Evolutionary conservation across 2,113 vertebrate species (phyloP).

Genomic region (Siniperca chuatsi): DNA sequence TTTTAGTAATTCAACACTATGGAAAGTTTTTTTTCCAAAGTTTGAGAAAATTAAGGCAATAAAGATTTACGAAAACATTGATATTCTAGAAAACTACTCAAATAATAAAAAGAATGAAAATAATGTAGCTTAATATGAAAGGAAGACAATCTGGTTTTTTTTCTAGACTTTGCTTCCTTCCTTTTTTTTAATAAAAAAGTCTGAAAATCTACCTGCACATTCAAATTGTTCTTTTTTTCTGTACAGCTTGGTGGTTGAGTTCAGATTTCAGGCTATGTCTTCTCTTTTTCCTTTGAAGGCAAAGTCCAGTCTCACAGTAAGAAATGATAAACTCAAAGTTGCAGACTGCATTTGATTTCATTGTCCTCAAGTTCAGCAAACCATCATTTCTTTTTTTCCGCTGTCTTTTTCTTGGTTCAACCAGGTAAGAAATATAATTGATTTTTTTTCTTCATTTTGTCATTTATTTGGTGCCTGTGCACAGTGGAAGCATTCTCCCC

Average conservation of each 20-base stretch:
- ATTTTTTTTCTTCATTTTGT: constrained; percentile 83
- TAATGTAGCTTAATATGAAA: constrained; percentile 93
- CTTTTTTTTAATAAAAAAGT: constrained; percentile 79
- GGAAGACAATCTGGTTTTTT: constrained; percentile 88
- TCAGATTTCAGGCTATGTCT: constrained; percentile 69
- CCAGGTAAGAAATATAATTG: constrained; percentile 85
- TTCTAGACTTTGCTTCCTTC: constrained; percentile 81
- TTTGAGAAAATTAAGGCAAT: constrained; percentile 99
- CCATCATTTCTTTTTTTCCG: constrained; percentile 54
- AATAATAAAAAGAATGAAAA: constrained; percentile 87
- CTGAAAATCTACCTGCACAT: constrained; percentile 91
- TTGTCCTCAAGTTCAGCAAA: constrained; percentile 79
- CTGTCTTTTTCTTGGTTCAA: constrained; percentile 81
- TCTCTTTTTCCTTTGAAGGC: constrained; percentile 72
- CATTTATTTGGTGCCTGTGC: constrained; percentile 92
- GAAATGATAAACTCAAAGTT: constrained; percentile 88
- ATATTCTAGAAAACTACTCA: constrained; percentile 92
- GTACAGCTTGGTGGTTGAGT: constrained; percentile 84
- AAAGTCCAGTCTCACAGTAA: constrained; percentile 83
- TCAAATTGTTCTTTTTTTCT: constrained; percentile 87
- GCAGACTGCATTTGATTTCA: constrained; percentile 88
- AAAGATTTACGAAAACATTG: constrained; percentile 97
- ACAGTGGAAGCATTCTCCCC: constrained; percentile 92
- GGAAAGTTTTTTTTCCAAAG: constrained; percentile 82
- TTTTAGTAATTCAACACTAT: constrained; percentile 79